Evolutionary conservation across 2,113 vertebrate genomes (phyloP), one percentile per base, ranked within the genome.

Genomic region (Cygnus atratus): DNA sequence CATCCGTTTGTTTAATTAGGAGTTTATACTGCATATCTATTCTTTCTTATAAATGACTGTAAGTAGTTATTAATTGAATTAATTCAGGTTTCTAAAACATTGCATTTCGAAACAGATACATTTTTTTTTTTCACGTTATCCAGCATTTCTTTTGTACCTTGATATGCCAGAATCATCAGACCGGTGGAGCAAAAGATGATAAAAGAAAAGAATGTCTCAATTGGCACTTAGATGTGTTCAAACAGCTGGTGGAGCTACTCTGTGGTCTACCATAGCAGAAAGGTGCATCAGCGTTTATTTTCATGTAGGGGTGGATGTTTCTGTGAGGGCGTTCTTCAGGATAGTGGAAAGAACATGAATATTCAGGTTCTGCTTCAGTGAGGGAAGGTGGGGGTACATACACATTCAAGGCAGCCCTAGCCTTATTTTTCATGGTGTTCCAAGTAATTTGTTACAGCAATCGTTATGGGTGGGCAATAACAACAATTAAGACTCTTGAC

Each of bases 191-290:
- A 77, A 79, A 33, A 13, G 39, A 8, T 79, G 21, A 37, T 43
- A 33, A 76, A 90, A 25, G 6, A 72, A 18, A 92, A 77, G 54
- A 16, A 44, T 67, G 24, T 62, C 33, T 50, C 77, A 84, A 29
- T 10, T 1, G 11, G 31, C 15, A 4, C 0, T 0, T 14, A 72
- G 48, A 18, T 54, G 9, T 11, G 4, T 66, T 71, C 39, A 22
- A 29, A 75, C 44, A 77, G 46, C n/a, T 80, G 41, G 26, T 43
- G 35, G 26, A 80, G 41, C 50, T 68, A 1, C n/a, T 59, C 8
- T 20, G n/a, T 29, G 3, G 11, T 46, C 37, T 77, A 21, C 19
- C 57, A 44, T 11, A 55, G 57, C 46, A 73, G 37, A n/a, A 43
- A 21, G 24, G 8, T n/a, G 15, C 35, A 57, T 73, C 39, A 55